phyloP scores from a whole-genome alignment of 2,797 vertebrate genomes.

The Dallia pectoralis region DNA sequence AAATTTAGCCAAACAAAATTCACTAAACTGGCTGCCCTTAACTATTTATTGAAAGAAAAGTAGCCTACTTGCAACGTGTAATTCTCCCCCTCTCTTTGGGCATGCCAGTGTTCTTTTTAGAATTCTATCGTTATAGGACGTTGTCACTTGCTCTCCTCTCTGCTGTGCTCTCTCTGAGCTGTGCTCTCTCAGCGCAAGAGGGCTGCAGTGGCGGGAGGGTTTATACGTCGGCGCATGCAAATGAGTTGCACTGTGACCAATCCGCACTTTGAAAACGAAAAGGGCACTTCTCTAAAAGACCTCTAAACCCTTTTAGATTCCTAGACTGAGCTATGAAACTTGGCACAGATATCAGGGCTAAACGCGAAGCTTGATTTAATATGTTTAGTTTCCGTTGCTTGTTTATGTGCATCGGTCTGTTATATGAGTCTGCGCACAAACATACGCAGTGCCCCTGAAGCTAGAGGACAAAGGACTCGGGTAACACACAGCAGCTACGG shows the following conservation, averaged over 20 bases:
- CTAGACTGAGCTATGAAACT: conserved; percentile 72
- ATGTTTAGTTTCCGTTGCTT: conserved; percentile 61
- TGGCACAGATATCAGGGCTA: conserved; percentile 65
- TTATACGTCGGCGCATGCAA: conserved; percentile 92
- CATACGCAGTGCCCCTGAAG: conserved; percentile 62
- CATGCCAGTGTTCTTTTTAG: conserved; percentile 16
- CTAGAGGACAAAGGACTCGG: conserved; percentile 73
- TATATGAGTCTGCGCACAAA: conserved; percentile 61
- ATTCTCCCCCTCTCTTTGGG: conserved; percentile 11
- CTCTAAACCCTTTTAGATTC: conserved; percentile 76
- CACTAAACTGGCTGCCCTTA: conserved; percentile 42
- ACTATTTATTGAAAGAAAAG: conserved; percentile 21
- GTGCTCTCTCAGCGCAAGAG: conserved; percentile 63
- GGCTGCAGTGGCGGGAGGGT: conserved; percentile 74
- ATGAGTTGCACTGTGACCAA: conserved; percentile 79
- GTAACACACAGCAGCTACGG: conserved; percentile 42
- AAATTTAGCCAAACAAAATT: conserved; percentile 40
- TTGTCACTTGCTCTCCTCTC: conserved; percentile 49
- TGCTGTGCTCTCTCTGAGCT: conserved; percentile 54
- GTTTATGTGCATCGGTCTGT: conserved; percentile 62
- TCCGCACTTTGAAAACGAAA: conserved; percentile 58
- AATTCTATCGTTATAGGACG: conserved; percentile 40
- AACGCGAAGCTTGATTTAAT: conserved; percentile 67
- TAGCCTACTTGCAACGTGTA: conserved; percentile 12
- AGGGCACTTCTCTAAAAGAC: conserved; percentile 70